Evolutionary conservation across 2,113 vertebrate species (phyloP).

Genomic region (Lepus timidus): DNA sequence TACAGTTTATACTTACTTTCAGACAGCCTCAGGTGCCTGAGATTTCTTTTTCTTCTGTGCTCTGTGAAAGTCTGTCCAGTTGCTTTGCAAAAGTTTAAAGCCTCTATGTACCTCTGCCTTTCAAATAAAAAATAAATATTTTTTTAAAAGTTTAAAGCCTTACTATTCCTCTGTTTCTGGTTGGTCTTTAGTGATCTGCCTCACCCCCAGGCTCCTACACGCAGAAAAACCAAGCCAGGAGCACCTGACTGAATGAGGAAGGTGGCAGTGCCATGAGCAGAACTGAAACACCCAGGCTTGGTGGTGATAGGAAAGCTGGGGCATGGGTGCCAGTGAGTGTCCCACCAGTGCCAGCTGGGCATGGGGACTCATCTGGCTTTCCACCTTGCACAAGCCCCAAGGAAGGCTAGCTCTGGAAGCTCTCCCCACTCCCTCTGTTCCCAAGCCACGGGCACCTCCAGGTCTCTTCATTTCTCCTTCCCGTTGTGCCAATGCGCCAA

Average conservation of each 20-base stretch:
- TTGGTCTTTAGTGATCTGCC: background rate
- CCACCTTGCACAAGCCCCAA: accelerated
- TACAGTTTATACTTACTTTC: background rate
- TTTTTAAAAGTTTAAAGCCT: background rate
- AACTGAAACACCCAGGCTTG: background rate
- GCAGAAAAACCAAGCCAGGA: background rate
- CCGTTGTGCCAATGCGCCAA: background rate
- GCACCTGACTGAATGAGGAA: background rate
- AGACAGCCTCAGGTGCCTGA: background rate
- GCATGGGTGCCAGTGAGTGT: accelerated
- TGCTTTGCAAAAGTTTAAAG: background rate
- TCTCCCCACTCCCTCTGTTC: background rate
- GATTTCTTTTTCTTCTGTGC: background rate
- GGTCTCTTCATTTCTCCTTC: background rate
- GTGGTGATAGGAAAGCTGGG: background rate
- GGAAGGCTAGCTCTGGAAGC: background rate
- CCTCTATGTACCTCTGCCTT: background rate
- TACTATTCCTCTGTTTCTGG: background rate
- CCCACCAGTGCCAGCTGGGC: too few species aligned
- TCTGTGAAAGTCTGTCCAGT: background rate
- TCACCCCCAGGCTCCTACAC: background rate
- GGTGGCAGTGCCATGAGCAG: background rate
- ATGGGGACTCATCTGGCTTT: background rate
- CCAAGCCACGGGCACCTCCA: background rate
- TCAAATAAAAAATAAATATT: too few species aligned